phyloP scores from a whole-genome alignment of 2,113 vertebrate genomes.

The Chamaea fasciata region DNA sequence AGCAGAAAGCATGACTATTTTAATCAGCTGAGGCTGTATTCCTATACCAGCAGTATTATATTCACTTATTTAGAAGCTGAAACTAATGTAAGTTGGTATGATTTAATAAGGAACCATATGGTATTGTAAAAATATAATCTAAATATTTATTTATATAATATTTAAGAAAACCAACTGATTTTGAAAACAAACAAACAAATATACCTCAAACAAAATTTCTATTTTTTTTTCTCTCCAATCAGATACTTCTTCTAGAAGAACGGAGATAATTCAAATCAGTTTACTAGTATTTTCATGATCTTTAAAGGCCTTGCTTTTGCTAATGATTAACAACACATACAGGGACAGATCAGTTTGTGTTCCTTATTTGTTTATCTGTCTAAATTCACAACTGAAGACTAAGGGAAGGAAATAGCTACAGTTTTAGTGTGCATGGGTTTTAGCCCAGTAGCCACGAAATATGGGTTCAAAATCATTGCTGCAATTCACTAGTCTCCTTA shows the following conservation, averaged over 20 bases:
- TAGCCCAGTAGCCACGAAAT: neutral
- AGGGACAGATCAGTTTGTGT: neutral
- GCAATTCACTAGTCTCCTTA: neutral
- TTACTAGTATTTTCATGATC: neutral
- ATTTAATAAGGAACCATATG: slow-evolving; percentile 19
- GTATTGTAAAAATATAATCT: neutral
- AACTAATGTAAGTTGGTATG: neutral
- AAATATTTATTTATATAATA: neutral
- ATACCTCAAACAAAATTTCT: neutral
- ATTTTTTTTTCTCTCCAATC: neutral
- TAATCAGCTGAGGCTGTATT: neutral
- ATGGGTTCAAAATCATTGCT: neutral
- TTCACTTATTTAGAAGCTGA: neutral
- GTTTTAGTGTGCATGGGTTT: neutral
- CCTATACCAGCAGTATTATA: neutral
- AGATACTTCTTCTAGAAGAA: neutral
- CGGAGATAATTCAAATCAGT: neutral
- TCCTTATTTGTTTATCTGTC: neutral
- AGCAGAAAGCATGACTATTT: neutral
- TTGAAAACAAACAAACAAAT: slow-evolving; percentile 21
- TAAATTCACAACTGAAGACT: neutral
- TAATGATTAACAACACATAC: neutral
- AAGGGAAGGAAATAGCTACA: neutral
- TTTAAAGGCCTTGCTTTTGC: neutral
- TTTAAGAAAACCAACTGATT: neutral